Conservation (phyloP, 2,888 invertebrate genomes). For the Tetragonula carbonaria region DNA sequence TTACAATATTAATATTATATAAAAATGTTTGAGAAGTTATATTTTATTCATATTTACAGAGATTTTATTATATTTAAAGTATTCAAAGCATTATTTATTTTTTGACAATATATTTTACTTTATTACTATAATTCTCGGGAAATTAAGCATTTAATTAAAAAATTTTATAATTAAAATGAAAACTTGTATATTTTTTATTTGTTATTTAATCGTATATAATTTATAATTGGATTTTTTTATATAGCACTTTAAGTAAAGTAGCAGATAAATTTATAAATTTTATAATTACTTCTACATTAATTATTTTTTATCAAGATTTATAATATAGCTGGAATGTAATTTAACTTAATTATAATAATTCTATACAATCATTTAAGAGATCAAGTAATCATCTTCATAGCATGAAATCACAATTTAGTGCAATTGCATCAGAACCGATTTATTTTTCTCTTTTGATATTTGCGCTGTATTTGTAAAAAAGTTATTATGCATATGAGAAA, state of each 20-base stretch:
- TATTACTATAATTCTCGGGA: background rate
- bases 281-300: constrained; percentile 6
- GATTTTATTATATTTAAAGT: constrained; percentile 8
- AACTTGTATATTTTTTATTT: constrained; percentile 19
- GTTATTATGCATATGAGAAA: constrained; percentile 7
- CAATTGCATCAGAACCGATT: background rate
- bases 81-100: background rate
- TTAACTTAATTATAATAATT: background rate
- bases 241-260: background rate
- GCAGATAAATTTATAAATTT: constrained; percentile 16
- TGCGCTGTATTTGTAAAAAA: constrained; percentile 6
- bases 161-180: constrained; percentile 14
- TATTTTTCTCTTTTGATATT: constrained; percentile 7
- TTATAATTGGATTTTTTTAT: constrained; percentile 17
- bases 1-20: background rate
- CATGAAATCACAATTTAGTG: constrained; percentile 14
- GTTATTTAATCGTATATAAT: constrained; percentile 18
- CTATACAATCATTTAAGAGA: background rate
- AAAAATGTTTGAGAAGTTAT: background rate
- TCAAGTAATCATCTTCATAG: background rate
- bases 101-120: constrained; percentile 5
- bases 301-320: background rate
- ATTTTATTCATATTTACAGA: constrained; percentile 8
- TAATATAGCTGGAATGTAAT: background rate
- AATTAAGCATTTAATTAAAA: constrained; percentile 16